These are phyloP conservation scores for Sebastes minor DNA, from an alignment of 2,797 vertebrate genomes.

Conservation along the genomic window DNA sequence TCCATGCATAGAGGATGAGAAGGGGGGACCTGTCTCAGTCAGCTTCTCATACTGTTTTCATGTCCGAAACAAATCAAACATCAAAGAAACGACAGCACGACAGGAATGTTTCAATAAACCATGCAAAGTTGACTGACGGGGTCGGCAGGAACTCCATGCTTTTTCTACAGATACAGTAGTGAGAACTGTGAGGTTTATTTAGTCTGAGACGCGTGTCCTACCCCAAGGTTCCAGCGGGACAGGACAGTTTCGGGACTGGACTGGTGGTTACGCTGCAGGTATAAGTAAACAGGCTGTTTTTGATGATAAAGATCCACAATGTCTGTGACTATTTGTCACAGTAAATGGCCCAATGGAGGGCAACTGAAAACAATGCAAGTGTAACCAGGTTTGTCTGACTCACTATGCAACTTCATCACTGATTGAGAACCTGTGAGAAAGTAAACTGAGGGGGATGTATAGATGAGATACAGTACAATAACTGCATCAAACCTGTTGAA, in stretches of 20 bases:
- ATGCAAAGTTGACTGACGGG: slow-evolving; percentile 26
- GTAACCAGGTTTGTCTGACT: not conserved
- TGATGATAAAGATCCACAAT: not conserved
- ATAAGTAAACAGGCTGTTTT: slow-evolving; percentile 41
- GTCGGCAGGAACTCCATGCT: slow-evolving; percentile 34
- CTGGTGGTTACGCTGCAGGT: slow-evolving; percentile 54
- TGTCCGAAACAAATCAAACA: slow-evolving; percentile 35
- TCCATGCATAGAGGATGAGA: not conserved
- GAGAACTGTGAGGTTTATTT: slow-evolving; percentile 37
- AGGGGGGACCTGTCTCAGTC: not conserved
- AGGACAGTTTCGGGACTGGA: slow-evolving; percentile 61
- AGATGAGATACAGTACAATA: not conserved
- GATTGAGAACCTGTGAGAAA: not conserved
- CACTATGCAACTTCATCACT: not conserved
- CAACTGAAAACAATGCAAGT: not conserved
- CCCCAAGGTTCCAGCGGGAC: slow-evolving; percentile 67
- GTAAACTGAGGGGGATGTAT: not conserved
- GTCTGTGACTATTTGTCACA: not conserved
- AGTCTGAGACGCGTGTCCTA: slow-evolving; percentile 48
- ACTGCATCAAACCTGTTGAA: not conserved
- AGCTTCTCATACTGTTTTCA: slow-evolving; percentile 16
- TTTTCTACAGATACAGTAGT: slow-evolving; percentile 15
- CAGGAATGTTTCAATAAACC: slow-evolving; percentile 60
- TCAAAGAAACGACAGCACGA: slow-evolving; percentile 26
- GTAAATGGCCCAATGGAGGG: not conserved